Percentiles rank a stretch among this genome's conserved stretches.
Evolutionary conservation across 2,113 vertebrate genomes (phyloP).

Genomic region (Agapornis roseicollis): DNA sequence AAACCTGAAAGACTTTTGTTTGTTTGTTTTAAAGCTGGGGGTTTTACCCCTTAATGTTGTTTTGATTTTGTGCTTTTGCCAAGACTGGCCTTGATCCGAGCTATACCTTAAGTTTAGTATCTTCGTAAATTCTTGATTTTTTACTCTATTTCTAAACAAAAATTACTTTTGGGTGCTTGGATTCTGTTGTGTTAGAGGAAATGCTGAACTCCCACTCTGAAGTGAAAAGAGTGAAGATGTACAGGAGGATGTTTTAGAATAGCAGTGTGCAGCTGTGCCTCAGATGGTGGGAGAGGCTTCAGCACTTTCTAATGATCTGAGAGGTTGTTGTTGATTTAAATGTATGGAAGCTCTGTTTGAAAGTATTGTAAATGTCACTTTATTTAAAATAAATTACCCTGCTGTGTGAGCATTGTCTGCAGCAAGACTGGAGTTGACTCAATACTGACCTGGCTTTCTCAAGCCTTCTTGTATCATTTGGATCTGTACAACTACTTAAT

Average conservation of each 20-base stretch:
- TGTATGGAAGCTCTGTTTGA: slow-evolving; percentile 1
- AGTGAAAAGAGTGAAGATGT: neutral
- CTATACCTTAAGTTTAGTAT: neutral
- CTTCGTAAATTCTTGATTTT: neutral
- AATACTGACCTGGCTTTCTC: neutral
- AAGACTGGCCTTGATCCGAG: neutral
- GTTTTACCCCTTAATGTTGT: neutral
- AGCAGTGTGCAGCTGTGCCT: neutral
- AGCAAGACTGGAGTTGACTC: neutral
- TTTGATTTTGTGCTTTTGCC: neutral
- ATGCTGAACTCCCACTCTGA: neutral
- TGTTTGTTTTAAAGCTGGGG: neutral
- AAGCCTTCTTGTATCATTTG: neutral
- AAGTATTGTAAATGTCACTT: slow-evolving; percentile 21
- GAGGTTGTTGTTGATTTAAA: neutral
- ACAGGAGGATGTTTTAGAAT: neutral
- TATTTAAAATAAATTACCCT: slow-evolving; percentile 67
- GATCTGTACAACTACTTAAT: neutral
- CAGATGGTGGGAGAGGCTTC: neutral
- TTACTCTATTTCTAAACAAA: neutral
- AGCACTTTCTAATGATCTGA: neutral
- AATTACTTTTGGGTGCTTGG: neutral
- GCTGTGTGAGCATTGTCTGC: neutral
- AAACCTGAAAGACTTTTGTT: neutral
- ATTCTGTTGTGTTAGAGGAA: neutral